Conservation (phyloP, 2,113 vertebrate genomes). For the Corythornis vintsioides region DNA sequence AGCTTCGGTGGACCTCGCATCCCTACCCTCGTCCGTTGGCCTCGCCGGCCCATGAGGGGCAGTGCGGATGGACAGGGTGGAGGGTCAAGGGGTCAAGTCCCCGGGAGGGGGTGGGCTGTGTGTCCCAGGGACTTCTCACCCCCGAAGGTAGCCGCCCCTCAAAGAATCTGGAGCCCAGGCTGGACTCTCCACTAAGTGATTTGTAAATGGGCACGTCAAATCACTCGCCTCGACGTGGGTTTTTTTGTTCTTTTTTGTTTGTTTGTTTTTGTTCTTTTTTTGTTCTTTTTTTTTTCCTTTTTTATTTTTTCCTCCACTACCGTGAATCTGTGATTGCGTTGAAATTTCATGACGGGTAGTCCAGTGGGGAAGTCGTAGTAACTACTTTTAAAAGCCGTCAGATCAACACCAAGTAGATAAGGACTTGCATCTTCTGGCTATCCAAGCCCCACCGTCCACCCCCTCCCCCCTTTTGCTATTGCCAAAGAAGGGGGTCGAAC, state of each 20-base stretch:
- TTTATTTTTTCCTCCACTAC: neutral
- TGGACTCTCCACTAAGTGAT: neutral
- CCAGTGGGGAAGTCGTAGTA: neutral
- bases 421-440: neutral
- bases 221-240: neutral
- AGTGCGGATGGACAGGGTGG: neutral
- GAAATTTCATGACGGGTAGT: neutral
- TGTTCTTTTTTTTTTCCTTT: neutral
- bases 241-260: no score
- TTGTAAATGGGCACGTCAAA: neutral
- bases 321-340: neutral
- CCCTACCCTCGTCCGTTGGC: neutral
- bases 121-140: no score
- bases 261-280: no score
- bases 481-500: neutral
- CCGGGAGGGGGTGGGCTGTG: no score
- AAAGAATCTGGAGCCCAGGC: neutral
- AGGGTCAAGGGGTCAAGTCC: neutral
- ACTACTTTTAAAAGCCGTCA: slow-evolving; percentile 4
- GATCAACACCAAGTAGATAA: neutral
- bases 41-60: neutral
- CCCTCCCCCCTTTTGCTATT: neutral
- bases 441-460: neutral
- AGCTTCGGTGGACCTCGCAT: neutral
- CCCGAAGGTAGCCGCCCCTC: neutral